phyloP scores from a whole-genome alignment of 2,113 vertebrate species.

The Callaeas wilsoni region DNA sequence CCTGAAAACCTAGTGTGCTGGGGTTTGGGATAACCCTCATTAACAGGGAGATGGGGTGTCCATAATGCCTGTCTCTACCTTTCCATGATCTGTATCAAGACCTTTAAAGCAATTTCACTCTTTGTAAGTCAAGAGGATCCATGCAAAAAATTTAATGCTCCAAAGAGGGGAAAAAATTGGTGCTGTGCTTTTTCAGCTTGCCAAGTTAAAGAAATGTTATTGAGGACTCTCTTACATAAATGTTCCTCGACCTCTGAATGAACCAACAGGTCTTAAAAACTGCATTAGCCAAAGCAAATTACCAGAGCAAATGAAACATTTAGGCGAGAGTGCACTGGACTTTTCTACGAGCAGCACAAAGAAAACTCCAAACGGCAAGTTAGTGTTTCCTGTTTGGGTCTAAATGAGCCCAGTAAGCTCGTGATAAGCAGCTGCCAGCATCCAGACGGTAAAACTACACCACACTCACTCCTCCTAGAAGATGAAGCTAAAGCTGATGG shows the following conservation, averaged over 20 bases:
- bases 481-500: not conserved
- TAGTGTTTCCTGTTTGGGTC: not conserved
- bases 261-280: slow-evolving; percentile 76
- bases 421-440: not conserved
- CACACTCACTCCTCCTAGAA: not conserved
- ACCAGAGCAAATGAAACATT: slow-evolving; percentile 62
- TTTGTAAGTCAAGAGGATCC: slow-evolving; percentile 29
- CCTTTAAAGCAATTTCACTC: slow-evolving; percentile 19
- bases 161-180: slow-evolving; percentile 36
- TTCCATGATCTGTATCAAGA: not conserved
- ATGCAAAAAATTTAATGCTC: slow-evolving; percentile 35
- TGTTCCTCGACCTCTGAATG: slow-evolving; percentile 67
- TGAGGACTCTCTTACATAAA: slow-evolving; percentile 67
- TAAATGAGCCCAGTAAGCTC: not conserved
- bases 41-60: accelerated
- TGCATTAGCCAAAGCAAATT: slow-evolving; percentile 64
- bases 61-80: not conserved
- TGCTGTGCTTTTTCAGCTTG: not conserved
- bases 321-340: not conserved
- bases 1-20: not conserved
- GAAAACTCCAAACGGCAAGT: not conserved
- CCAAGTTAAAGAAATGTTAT: slow-evolving; percentile 68
- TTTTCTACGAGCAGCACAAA: not conserved
- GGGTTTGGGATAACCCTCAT: not conserved
- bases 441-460: not conserved